A percentile compares a stretch with the other conserved stretches of the same genome.
Conservation (phyloP, 2,797 vertebrate species). For the Echiichthys vipera region DNA sequence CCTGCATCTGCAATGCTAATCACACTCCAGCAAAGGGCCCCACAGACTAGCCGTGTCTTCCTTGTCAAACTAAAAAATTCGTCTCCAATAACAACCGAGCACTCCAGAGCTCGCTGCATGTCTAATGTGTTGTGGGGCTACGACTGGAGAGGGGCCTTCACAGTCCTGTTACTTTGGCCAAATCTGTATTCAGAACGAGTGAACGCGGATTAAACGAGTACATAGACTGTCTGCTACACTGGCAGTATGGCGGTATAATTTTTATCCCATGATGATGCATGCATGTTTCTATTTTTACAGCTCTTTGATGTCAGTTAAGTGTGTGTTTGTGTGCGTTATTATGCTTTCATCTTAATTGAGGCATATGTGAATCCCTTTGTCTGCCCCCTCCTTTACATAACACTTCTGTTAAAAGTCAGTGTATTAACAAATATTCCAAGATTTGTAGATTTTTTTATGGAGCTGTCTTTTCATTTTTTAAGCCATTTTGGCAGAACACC, state of each 20-base stretch:
- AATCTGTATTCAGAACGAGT: slow-evolving; percentile 47
- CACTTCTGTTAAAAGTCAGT: background rate
- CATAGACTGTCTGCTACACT: background rate
- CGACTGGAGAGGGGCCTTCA: slow-evolving; percentile 27
- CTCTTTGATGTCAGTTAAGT: background rate
- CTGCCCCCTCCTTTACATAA: background rate
- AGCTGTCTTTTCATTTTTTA: background rate
- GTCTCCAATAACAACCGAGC: slow-evolving; percentile 62
- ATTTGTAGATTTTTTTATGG: background rate
- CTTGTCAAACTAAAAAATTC: slow-evolving; percentile 55
- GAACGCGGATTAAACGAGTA: background rate
- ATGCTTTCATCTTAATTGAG: background rate
- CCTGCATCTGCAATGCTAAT: slow-evolving; percentile 84
- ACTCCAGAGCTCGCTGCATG: slow-evolving; percentile 28
- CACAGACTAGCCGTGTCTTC: slow-evolving; percentile 59
- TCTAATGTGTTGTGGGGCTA: slow-evolving; percentile 48
- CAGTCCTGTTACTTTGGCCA: slow-evolving; percentile 26
- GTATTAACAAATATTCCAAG: background rate
- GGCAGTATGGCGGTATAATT: background rate
- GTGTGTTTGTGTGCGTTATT: background rate
- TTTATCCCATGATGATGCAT: background rate
- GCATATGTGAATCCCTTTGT: background rate
- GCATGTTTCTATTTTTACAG: background rate
- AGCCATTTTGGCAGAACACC: background rate
- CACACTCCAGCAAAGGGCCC: slow-evolving; percentile 67